Evolutionary conservation across 2,797 vertebrate species (phyloP).

Genomic region (Champsocephalus gunnari): DNA sequence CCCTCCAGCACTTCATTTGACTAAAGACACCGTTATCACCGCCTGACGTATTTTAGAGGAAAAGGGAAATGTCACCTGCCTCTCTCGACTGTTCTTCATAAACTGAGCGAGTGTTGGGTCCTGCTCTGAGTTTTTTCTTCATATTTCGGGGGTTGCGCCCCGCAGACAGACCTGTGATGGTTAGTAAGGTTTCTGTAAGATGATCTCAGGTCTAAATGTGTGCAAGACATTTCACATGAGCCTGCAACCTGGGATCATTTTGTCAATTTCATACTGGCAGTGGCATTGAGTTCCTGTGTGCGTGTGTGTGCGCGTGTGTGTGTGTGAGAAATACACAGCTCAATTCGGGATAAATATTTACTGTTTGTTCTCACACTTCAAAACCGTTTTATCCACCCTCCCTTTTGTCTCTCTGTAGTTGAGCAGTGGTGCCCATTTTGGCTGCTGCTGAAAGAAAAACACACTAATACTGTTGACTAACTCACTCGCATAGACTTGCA

Average conservation of each 20-base stretch:
- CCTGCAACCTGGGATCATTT: slow-evolving; percentile 65
- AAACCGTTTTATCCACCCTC: slow-evolving; percentile 77
- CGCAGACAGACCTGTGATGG: slow-evolving; percentile 47
- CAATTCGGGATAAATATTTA: slow-evolving; percentile 63
- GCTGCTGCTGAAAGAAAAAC: slow-evolving; percentile 93
- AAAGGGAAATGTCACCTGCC: slow-evolving; percentile 88
- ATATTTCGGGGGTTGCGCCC: slow-evolving; percentile 41
- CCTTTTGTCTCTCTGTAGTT: slow-evolving; percentile 76
- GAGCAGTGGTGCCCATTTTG: slow-evolving; percentile 75
- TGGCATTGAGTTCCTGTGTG: slow-evolving; percentile 50
- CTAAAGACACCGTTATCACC: slow-evolving; percentile 55
- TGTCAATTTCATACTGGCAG: slow-evolving; percentile 61
- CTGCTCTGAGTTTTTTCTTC: slow-evolving; percentile 69
- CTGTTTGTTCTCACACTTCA: slow-evolving; percentile 79
- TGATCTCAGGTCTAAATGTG: slow-evolving; percentile 69
- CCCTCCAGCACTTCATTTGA: slow-evolving; percentile 69
- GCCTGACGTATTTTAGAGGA: slow-evolving; percentile 86
- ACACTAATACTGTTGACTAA: slow-evolving; percentile 96
- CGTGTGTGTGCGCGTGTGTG: neutral
- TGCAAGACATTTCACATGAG: slow-evolving; percentile 58
- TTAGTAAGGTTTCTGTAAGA: slow-evolving; percentile 56
- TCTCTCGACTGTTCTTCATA: slow-evolving; percentile 89
- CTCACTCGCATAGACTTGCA: slow-evolving; percentile 96
- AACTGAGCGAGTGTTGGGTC: slow-evolving; percentile 71
- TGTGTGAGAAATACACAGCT: slow-evolving; percentile 66